Evolutionary conservation across 2,888 invertebrate genomes (phyloP), one percentile per base, ranked within the genome.

Genomic region (Andrena bicolor): DNA sequence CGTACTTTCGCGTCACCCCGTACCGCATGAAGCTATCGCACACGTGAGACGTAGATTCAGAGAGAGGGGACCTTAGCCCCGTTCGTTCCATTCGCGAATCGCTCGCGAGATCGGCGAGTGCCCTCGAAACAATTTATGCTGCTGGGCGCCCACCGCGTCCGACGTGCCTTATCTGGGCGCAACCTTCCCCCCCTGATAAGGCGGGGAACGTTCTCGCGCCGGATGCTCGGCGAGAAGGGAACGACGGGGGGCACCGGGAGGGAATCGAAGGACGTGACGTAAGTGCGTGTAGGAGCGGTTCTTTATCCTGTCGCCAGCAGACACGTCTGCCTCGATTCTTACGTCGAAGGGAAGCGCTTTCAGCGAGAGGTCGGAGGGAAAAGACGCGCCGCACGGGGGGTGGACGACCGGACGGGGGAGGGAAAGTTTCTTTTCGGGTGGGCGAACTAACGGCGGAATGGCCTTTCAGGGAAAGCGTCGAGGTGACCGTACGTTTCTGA

Each of bases 101-200:
- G 88, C 76, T 70, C 88, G 88, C 87, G 83, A 75, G 84, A 83
- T 87, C 86, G 83, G 82, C 84, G 88, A 91, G 91, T 87, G 88
- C 89, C 84, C 91, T 91, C 89, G 90, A 91, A 91, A 91, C 88
- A 92, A 92, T 92, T 92, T 92, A 91, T 92, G 91, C 90, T 83
- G 88, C 80, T 86, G 87, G 90, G 89, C 88, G 90, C 83, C 84
- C 86, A 85, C 91, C 88, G 83, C 89, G 90, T 91, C 91, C 89
- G 90, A 91, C 92, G 92, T 92, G 92, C 91, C 92, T 92, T 92
- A 92, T 92, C 92, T 89, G 86, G 70, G 80, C 80, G 87, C 85
- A 86, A 83, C 79, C 80, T 56, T 79, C 81, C 72, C 69, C 70
- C 72, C 69, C 88, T 84, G 92, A 91, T 92, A 92, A 91, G 89